Percentiles rank a stretch among this genome's conserved stretches.
Evolutionary conservation across 2,888 invertebrate species (phyloP).

Genomic region (Agrypnus murinus): DNA sequence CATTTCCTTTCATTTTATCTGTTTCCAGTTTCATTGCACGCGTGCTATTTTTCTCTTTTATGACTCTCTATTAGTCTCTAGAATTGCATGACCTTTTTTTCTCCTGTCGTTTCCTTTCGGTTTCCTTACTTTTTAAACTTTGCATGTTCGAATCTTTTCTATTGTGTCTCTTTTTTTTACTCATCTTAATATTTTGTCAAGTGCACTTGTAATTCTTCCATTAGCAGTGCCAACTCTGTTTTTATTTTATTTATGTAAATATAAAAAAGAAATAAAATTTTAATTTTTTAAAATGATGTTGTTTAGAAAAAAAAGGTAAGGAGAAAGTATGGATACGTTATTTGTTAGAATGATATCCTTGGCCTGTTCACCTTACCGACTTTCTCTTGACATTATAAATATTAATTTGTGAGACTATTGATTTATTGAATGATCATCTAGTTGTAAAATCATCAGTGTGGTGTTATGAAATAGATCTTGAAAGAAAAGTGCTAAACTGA

Average conservation of each 20-base stretch:
- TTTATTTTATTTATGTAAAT: constrained; percentile 42
- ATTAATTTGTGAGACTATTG: too few relatives aligned
- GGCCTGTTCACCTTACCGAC: constrained; percentile 46
- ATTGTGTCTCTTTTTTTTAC: constrained; percentile 20
- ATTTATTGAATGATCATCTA: too few relatives aligned
- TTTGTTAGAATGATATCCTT: constrained; percentile 31
- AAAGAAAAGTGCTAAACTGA: too few relatives aligned
- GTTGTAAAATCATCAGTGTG: too few relatives aligned
- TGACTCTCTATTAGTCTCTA: too few relatives aligned
- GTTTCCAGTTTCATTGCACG: not conserved
- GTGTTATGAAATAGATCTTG: too few relatives aligned
- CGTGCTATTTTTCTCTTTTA: not conserved
- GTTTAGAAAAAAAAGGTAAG: not conserved
- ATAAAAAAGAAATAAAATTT: constrained; percentile 18
- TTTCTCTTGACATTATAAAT: constrained; percentile 42
- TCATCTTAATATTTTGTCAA: constrained; percentile 4
- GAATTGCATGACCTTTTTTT: not conserved
- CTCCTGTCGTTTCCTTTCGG: not conserved
- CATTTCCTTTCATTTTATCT: not conserved
- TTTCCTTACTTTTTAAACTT: not conserved
- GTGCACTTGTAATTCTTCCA: constrained; percentile 58
- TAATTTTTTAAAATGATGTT: not conserved
- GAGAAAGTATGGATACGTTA: constrained; percentile 49
- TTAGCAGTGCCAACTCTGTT: constrained; percentile 56
- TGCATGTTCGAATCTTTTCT: not conserved